A percentile compares a stretch with the other conserved stretches of the same genome.
Conservation (phyloP, 2,797 vertebrate species). For the Calcarius lapponicus region DNA sequence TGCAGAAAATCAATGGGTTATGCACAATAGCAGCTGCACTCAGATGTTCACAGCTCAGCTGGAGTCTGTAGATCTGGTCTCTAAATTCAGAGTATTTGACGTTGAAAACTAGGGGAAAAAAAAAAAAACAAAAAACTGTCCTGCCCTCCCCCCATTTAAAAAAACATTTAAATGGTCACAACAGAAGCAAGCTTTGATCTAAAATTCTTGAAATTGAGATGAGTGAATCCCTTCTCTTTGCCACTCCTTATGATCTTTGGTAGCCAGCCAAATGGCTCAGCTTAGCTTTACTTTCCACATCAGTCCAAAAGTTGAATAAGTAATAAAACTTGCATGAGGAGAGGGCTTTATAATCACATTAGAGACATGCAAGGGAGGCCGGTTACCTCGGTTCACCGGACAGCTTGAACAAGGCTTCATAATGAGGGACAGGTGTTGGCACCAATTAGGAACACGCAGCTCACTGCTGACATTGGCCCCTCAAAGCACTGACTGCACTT, state of each 20-base stretch:
- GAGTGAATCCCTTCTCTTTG: conserved; percentile 24
- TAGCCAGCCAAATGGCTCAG: conserved; percentile 39
- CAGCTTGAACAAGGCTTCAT: conserved; percentile 40
- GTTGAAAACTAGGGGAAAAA: not conserved
- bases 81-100: not conserved
- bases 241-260: conserved; percentile 20
- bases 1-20: conserved; percentile 31
- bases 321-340: conserved; percentile 22
- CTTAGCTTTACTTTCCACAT: conserved; percentile 33
- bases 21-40: not conserved
- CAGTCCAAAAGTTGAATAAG: conserved; percentile 24
- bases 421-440: conserved; percentile 69
- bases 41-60: conserved; percentile 20
- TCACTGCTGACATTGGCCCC: conserved; percentile 40
- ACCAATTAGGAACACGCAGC: conserved; percentile 66
- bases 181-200: conserved; percentile 4
- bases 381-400: conserved; percentile 27
- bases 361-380: not conserved
- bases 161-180: not conserved
- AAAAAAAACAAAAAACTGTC: fast-evolving
- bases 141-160: fast-evolving
- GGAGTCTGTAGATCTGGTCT: not conserved
- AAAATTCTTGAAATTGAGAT: not conserved
- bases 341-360: conserved; percentile 33
- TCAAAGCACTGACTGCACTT: conserved; percentile 65